Evolutionary conservation across 2,888 invertebrate species (phyloP).

Genomic region (Apotomis capreana): DNA sequence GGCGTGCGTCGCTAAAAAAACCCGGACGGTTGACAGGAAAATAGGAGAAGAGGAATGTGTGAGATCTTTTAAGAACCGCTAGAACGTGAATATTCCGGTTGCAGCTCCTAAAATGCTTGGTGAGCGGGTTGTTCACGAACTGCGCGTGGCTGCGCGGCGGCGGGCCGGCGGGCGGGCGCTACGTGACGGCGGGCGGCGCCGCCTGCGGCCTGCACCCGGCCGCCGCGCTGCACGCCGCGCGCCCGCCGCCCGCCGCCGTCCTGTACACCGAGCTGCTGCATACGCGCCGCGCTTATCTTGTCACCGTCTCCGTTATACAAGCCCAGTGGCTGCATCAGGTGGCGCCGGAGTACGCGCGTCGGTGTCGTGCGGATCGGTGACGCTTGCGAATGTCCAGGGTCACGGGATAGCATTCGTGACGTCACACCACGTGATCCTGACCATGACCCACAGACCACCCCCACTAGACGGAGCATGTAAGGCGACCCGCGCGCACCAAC

Average conservation of each 20-base stretch:
- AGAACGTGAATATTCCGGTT: not conserved
- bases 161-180: constrained; percentile 74
- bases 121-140: constrained; percentile 93
- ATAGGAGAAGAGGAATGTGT: no score
- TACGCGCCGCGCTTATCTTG: constrained; percentile 91
- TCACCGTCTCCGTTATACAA: constrained; percentile 90
- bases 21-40: no score
- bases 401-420: constrained; percentile 2
- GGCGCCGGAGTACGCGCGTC: constrained; percentile 69
- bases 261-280: constrained; percentile 95
- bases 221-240: constrained; percentile 84
- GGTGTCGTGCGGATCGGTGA: constrained; percentile 69
- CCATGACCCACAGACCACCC: no score
- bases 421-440: no score
- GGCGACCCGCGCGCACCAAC: no score
- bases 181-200: constrained; percentile 69
- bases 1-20: no score
- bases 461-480: no score
- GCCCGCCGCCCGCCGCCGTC: constrained; percentile 87
- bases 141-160: constrained; percentile 88
- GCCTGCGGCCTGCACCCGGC: constrained; percentile 92
- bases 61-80: no score
- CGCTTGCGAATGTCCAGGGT: constrained; percentile 40
- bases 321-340: constrained; percentile 88
- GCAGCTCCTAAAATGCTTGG: constrained; percentile 88